Evolutionary conservation across 2,113 vertebrate genomes (phyloP), one percentile per base, ranked within the genome.

Genomic region (Bos taurus): DNA sequence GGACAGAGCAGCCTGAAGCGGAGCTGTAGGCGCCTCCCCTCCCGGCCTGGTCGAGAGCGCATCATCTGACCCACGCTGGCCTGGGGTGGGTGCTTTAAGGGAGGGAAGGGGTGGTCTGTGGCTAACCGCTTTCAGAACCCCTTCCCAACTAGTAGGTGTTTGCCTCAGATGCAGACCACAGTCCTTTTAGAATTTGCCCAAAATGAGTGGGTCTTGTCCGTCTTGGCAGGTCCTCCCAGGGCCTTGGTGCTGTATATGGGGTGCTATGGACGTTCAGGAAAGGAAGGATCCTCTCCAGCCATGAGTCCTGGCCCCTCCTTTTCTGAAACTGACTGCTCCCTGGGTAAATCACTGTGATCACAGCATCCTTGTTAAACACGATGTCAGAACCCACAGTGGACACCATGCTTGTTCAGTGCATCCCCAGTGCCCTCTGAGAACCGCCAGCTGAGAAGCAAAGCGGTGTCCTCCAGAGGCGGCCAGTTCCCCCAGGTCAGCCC

Each of bases 51-150:
- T 4, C 0, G 7, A 40, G 48, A 52, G 46, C n/a, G 3, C 1
- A 13, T 4, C 11, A 7, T 6, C 77, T 19, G 1, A 1, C 57
- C 17, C 10, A 7, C 0, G 0, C 23, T 33, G 71, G 26, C 12
- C 13, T 46, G 48, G 33, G 30, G 26, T 21, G 26, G 46, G 40
- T 21, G 30, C 17, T 19, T 17, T 40, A 48, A 33, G 33, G 50
- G 0, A 13, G 19, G 54, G 60, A 1, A 15, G 36, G 62, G 62
- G 1, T 1, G 0, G 40, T 36, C 48, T 23, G 54, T 5, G 1
- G 23, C 52, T 30, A 13, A 43, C 26, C 2, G 16, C 88, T 64
- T 36, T 48, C 12, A 6, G 62, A 60, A 5, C 30, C 28, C 16
- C 17, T 25, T 78, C 14, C 19, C 46, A 6, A 8, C 62, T 11